A percentile compares a stretch with the other conserved stretches of the same genome.
Evolutionary conservation across 2,888 invertebrate genomes (phyloP).

Genomic region (Nomada fabriciana): DNA sequence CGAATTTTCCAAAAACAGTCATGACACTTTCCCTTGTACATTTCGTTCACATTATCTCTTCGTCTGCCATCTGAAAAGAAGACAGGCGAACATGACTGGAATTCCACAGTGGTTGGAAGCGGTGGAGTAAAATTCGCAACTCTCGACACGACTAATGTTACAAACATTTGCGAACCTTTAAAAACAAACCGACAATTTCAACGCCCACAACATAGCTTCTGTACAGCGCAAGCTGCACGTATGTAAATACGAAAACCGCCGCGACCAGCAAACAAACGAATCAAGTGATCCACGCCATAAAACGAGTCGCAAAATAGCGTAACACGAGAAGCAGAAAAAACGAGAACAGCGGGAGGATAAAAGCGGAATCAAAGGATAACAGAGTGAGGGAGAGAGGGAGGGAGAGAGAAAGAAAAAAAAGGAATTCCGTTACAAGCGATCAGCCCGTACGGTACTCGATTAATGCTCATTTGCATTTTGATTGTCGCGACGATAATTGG

Average conservation of each 20-base stretch:
- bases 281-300: constrained; percentile 11
- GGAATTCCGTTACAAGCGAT: constrained; percentile 48
- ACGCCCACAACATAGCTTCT: neutral
- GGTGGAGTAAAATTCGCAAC: neutral
- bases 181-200: neutral
- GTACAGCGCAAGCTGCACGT: constrained; percentile 12
- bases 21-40: too few species aligned
- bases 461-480: constrained; percentile 75
- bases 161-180: neutral
- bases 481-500: constrained; percentile 68
- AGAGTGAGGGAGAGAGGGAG: constrained; percentile 7
- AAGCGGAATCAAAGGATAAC: constrained; percentile 6
- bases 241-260: constrained; percentile 4
- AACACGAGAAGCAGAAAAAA: neutral
- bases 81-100: too few species aligned
- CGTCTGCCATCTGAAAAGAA: too few species aligned
- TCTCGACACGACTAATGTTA: neutral
- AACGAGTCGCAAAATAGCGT: constrained; percentile 14
- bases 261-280: constrained; percentile 7
- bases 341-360: neutral
- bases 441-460: constrained; percentile 66
- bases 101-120: too few species aligned
- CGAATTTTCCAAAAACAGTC: too few species aligned
- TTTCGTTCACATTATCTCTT: too few species aligned
- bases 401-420: constrained; percentile 46